Evolutionary conservation across 2,113 vertebrate genomes (phyloP).

Genomic region (Mystacornis crossleyi): DNA sequence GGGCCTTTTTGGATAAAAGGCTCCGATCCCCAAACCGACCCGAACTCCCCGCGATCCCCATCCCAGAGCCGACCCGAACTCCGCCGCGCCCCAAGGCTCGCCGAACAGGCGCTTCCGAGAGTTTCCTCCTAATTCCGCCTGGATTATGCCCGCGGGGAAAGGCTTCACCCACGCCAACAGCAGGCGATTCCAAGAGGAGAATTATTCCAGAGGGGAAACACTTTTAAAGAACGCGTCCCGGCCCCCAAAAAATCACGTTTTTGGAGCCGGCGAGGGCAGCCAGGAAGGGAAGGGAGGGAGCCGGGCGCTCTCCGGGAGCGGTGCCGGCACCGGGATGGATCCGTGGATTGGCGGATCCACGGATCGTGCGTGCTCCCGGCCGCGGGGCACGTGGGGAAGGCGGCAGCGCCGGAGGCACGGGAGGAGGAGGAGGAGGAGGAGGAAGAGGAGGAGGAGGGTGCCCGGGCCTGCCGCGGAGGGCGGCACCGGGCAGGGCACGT

Average conservation of each 20-base stretch:
- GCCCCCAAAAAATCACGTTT: rapidly evolving
- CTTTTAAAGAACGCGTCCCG: background rate
- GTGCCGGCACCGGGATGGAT: background rate
- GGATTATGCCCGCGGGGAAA: background rate
- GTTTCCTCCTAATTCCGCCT: background rate
- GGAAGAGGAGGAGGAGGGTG: too few species aligned
- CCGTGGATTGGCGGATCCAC: background rate
- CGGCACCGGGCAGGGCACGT: too few species aligned
- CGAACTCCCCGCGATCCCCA: background rate
- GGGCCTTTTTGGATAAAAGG: background rate
- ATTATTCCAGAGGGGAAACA: background rate
- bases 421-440: background rate
- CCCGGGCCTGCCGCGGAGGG: too few species aligned
- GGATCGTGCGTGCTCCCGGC: background rate
- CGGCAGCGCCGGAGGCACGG: background rate
- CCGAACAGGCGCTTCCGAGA: background rate
- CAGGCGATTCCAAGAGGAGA: too few species aligned
- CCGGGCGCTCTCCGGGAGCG: background rate
- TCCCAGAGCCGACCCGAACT: too few species aligned
- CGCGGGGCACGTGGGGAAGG: background rate
- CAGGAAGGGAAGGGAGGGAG: background rate
- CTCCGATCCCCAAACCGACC: background rate
- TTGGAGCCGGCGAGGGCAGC: background rate
- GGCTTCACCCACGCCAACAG: background rate
- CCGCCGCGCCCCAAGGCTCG: too few species aligned